Evolutionary conservation across 1,140 invertebrate genomes (phyloP).

Genomic region (Drosophila carrolli): DNA sequence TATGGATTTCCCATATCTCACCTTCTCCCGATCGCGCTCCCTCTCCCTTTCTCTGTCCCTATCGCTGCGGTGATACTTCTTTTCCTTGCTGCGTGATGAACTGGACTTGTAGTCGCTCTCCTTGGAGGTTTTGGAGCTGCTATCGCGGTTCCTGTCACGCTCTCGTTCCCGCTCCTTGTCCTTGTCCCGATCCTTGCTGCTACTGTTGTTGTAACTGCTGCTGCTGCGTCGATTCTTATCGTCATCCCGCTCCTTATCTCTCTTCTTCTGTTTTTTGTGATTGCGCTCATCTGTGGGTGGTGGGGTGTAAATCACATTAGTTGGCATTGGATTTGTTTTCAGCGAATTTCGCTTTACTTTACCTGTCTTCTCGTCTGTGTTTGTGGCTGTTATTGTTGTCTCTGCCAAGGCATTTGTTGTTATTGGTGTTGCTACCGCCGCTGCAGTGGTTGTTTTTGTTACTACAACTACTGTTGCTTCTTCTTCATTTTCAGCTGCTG

Average conservation of each 20-base stretch:
- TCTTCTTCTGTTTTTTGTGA: conserved; percentile 72
- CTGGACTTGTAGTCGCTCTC: conserved; percentile 51
- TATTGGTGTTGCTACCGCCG: conserved; percentile 11
- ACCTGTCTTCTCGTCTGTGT: conserved; percentile 66
- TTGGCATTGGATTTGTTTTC: conserved; percentile 46
- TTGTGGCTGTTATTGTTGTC: conserved; percentile 35
- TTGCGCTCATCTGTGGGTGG: conserved; percentile 58
- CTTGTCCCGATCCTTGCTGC: conserved; percentile 33
- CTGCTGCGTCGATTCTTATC: conserved; percentile 61
- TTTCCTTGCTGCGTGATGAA: conserved; percentile 69
- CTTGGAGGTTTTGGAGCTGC: conserved; percentile 46
- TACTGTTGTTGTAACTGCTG: conserved; percentile 14
- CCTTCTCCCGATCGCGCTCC: conserved; percentile 55
- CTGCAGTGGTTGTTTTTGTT: conserved; percentile 41
- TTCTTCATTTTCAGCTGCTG: conserved; percentile 9
- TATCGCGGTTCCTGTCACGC: conserved; percentile 14
- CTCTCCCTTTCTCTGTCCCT: conserved; percentile 46
- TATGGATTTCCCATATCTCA: conserved; percentile 13
- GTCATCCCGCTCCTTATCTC: conserved; percentile 78
- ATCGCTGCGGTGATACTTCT: conserved; percentile 66
- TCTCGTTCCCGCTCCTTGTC: conserved; percentile 13
- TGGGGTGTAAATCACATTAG: conserved; percentile 31
- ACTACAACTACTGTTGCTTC: conserved; percentile 6
- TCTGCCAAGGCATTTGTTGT: conserved; percentile 33
- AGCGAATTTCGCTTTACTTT: conserved; percentile 41